Evolutionary conservation across 2,888 invertebrate genomes (phyloP).

Genomic region (Cyclophora punctaria): DNA sequence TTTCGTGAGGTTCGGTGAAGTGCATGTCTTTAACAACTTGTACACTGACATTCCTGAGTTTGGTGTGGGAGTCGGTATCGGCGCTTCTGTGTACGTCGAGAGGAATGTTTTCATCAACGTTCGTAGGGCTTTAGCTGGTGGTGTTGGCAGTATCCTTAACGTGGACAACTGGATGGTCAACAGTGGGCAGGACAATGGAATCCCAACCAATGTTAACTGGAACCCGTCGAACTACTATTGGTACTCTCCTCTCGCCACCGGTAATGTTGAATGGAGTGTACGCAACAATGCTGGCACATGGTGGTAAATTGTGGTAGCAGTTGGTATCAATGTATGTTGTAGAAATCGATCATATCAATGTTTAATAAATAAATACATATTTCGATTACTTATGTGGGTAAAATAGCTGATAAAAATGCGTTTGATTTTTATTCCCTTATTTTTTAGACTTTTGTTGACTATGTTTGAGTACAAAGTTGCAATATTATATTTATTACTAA

Average conservation of each 20-base stretch:
- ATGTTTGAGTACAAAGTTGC: no score
- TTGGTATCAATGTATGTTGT: no score
- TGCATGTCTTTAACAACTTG: conserved; percentile 9
- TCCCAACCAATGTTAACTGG: conserved; percentile 1
- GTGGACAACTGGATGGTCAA: conserved; percentile 5
- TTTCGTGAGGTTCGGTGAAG: conserved; percentile 8
- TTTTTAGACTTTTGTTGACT: no score
- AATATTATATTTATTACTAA: no score
- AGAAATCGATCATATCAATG: no score
- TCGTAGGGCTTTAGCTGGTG: conserved; percentile 1
- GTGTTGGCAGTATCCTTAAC: conserved; percentile 1
- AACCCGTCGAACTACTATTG: conserved; percentile 5
- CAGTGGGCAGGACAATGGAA: conserved; percentile 2
- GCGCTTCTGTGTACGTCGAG: conserved; percentile 5
- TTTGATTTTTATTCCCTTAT: no score
- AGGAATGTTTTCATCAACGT: conserved; percentile 7
- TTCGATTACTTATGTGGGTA: no score
- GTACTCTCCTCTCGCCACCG: conserved; percentile 1
- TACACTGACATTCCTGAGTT: conserved; percentile 7
- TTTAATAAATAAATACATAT: no score
- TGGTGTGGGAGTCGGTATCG: conserved; percentile 4
- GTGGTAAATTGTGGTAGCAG: background rate
- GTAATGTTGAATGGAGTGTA: conserved; percentile 2
- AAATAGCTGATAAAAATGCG: no score
- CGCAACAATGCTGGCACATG: conserved; percentile 1